These are phyloP conservation scores for Crypturellus tataupa DNA, from an alignment of 2,797 vertebrate species.

Conservation along the genomic window DNA sequence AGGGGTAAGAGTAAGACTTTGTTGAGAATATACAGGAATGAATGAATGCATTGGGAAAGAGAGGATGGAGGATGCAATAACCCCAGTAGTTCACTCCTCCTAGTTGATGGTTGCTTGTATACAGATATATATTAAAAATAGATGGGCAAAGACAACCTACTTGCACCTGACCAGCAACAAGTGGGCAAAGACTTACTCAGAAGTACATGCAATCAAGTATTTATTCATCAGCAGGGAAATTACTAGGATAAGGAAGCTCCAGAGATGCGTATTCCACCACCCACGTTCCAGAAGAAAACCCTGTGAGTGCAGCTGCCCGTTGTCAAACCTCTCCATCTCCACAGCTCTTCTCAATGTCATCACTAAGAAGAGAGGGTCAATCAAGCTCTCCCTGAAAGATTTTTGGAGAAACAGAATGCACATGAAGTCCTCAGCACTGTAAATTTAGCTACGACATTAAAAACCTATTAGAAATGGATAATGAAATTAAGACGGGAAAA, in stretches of 20 bases:
- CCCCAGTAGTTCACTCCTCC: background rate
- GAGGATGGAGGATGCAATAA: background rate
- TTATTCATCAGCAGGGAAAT: background rate
- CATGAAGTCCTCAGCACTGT: background rate
- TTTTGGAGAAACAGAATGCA: constrained; percentile 25
- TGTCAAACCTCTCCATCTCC: background rate
- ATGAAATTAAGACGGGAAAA: constrained; percentile 66
- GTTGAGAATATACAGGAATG: background rate
- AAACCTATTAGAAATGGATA: constrained; percentile 62
- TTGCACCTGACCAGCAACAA: background rate
- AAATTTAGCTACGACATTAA: constrained; percentile 61
- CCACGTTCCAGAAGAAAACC: background rate
- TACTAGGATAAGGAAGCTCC: background rate
- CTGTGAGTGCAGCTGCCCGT: background rate
- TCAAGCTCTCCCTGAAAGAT: background rate
- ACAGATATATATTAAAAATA: background rate
- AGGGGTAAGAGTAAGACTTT: background rate
- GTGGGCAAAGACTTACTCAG: background rate
- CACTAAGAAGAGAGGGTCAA: background rate
- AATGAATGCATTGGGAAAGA: background rate
- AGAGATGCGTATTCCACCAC: background rate
- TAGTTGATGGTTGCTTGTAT: background rate
- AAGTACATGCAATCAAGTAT: background rate
- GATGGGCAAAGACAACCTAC: background rate
- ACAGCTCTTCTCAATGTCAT: background rate